phyloP scores from a whole-genome alignment of 1,140 invertebrate genomes.

The Tetramorium simillimum region DNA sequence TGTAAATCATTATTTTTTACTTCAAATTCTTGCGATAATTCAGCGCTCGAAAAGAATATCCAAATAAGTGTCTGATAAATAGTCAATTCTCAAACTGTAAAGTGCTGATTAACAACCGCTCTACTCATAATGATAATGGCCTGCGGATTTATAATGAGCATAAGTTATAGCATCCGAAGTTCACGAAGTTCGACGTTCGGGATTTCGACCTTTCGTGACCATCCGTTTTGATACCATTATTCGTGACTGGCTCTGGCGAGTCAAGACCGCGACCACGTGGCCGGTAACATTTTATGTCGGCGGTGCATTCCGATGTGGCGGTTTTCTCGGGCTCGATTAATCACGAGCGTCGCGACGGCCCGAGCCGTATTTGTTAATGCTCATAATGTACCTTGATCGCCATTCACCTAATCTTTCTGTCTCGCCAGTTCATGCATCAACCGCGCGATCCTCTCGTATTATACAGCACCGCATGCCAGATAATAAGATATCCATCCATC shows the following conservation, averaged over 20 bases:
- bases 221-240: conserved; percentile 47
- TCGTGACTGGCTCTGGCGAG: conserved; percentile 46
- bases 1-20: neutral
- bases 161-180: conserved; percentile 37
- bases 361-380: conserved; percentile 19
- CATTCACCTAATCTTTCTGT: conserved; percentile 40
- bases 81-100: neutral
- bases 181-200: conserved; percentile 28
- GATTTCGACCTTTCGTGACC: conserved; percentile 58
- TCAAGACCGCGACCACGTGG: neutral
- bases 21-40: neutral
- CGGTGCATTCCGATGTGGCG: conserved; percentile 38
- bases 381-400: conserved; percentile 22
- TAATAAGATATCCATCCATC: conserved; percentile 54
- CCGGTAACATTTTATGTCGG: conserved; percentile 22
- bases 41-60: neutral
- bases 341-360: conserved; percentile 22
- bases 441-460: conserved; percentile 22
- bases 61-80: neutral
- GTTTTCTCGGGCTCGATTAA: conserved; percentile 40
- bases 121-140: conserved; percentile 28
- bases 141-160: conserved; percentile 29
- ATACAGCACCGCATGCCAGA: neutral
- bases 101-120: conserved; percentile 14
- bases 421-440: conserved; percentile 23